These are phyloP conservation scores for Saimiri boliviensis DNA, from an alignment of 2,113 vertebrate species.

Conservation along the genomic window DNA sequence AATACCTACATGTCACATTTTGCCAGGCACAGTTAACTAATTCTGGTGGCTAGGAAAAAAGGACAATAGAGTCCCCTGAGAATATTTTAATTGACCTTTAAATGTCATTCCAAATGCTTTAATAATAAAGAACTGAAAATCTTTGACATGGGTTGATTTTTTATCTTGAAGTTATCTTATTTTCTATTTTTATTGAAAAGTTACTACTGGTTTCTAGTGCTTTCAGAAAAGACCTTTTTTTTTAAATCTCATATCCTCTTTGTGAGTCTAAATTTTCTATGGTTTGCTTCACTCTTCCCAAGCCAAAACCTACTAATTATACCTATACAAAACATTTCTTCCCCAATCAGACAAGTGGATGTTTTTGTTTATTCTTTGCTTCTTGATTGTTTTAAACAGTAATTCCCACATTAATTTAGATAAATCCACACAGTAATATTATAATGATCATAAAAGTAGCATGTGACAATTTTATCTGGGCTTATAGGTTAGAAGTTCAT, in stretches of 20 bases:
- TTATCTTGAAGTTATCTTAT: conserved; percentile 54
- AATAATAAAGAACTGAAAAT: conserved; percentile 70
- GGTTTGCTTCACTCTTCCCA: background rate
- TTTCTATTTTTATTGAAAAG: conserved; percentile 68
- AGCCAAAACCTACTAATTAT: background rate
- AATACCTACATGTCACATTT: conserved; percentile 43
- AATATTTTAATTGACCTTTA: conserved; percentile 72
- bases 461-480: background rate
- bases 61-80: conserved; percentile 55
- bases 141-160: conserved; percentile 71
- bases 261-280: background rate
- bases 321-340: background rate
- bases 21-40: conserved; percentile 57
- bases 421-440: background rate
- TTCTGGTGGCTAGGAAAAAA: conserved; percentile 41
- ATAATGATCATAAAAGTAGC: background rate
- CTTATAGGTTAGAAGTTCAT: background rate
- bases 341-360: background rate
- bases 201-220: conserved; percentile 20
- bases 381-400: background rate
- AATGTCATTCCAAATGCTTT: conserved; percentile 60
- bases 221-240: background rate
- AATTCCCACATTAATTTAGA: background rate
- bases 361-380: background rate
- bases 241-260: background rate